Base-by-base conservation (phyloP, 2,797 vertebrate genomes). In the Coregonus sp. region DNA sequence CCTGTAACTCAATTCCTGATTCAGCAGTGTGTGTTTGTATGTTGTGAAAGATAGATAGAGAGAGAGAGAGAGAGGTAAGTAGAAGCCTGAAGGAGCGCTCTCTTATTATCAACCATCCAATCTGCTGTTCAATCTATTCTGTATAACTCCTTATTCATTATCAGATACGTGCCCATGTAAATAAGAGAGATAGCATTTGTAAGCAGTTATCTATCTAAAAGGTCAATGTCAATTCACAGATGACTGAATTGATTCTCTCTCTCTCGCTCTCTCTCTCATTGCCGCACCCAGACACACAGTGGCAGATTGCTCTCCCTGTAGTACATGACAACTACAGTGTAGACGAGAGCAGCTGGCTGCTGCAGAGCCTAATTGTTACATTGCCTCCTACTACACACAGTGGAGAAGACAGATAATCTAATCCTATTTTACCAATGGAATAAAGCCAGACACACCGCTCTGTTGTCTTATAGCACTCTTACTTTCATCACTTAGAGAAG, bases 371-470 rank as follows among this genome's bases (percentile, higher is more conserved):
- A 72, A 81, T 84, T 88, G 81, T 80, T 82, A 75, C 65, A 18
- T 14, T 18, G 9, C 59, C 33, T 65, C 59, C 37, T 65, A 4
- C 59, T 35, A 37, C 68, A 71, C 65, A 40, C 54, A 74, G 56
- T 54, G 35, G 4, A 76, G 76, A 75, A 69, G 31, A 81, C 68
- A 83, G 77, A 80, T 90, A 89, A 89, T 91, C 85, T 78, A 88
- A 87, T 89, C 86, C 85, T 80, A 85, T 86, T 87, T 89, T 77
- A 63, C 85, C 75, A 47, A 56, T 89, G 88, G 88, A 90, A 88
- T 87, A 81, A 89, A 86, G 86, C 89, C 88, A 90, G 86, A 90
- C 90, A 87, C 78, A 81, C 85, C 82, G 77, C 80, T 88, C 75
- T 77, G 84, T 20, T 86, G 86, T 76, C 84, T 83, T 86, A 76